Percentiles rank a stretch among this genome's conserved stretches.
These are phyloP conservation scores for Conomelus anceps DNA, from an alignment of 2,888 invertebrate species.

Conservation along the genomic window DNA sequence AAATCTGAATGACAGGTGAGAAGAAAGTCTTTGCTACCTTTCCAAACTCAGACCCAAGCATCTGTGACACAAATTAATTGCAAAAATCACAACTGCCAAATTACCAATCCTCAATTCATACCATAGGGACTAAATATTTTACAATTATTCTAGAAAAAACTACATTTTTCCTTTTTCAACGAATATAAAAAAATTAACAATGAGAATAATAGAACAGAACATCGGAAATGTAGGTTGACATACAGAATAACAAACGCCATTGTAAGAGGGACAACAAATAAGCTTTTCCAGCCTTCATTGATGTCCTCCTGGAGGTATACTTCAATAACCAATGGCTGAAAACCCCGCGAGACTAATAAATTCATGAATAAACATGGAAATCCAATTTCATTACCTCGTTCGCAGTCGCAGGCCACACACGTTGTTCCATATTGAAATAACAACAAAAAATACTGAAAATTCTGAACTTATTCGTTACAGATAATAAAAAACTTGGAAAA, in stretches of 20 bases:
- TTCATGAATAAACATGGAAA: neutral
- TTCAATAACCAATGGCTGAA: neutral
- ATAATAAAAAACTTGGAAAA: neutral
- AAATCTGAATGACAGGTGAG: too few relatives aligned
- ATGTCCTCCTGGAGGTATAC: neutral
- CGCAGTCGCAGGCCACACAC: neutral
- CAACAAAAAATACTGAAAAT: neutral
- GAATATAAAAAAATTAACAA: neutral
- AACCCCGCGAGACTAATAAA: neutral
- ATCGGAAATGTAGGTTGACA: neutral
- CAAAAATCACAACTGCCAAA: too few relatives aligned
- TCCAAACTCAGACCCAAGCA: too few relatives aligned
- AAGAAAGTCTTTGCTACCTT: too few relatives aligned
- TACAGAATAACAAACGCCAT: neutral
- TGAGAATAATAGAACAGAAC: neutral
- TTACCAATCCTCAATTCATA: too few relatives aligned
- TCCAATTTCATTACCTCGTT: neutral
- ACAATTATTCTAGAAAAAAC: neutral
- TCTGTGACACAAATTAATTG: too few relatives aligned
- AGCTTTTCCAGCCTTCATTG: neutral
- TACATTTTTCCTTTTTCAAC: neutral
- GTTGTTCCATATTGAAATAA: neutral
- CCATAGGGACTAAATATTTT: too few relatives aligned
- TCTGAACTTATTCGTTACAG: neutral
- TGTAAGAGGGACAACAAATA: neutral